These are phyloP conservation scores for Thamnophis sirtalis DNA, from an alignment of 2,113 vertebrate genomes.

Conservation along the genomic window DNA sequence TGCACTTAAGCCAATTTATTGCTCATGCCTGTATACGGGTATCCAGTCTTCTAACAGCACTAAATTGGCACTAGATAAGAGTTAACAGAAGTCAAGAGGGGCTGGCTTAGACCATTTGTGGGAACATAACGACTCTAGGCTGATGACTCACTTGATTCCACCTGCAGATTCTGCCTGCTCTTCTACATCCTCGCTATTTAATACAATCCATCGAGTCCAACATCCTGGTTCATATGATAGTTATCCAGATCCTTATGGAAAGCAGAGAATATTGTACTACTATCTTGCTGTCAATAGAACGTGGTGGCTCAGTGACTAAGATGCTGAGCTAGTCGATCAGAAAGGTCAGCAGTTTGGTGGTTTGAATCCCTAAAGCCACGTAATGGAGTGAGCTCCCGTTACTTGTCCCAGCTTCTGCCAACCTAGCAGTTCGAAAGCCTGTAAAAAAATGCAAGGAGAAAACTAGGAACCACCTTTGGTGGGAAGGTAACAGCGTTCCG, in stretches of 20 bases:
- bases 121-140: background rate
- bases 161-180: background rate
- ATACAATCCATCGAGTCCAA: background rate
- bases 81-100: background rate
- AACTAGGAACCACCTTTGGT: too few species aligned
- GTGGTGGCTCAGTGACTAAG: too few species aligned
- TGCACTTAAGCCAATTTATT: background rate
- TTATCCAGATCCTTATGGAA: background rate
- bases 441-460: too few species aligned
- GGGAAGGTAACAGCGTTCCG: too few species aligned
- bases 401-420: too few species aligned
- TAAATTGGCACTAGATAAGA: background rate
- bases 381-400: too few species aligned
- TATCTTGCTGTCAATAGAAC: background rate
- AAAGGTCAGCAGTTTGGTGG: too few species aligned
- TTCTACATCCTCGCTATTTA: background rate
- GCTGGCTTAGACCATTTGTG: background rate
- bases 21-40: background rate
- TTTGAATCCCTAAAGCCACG: too few species aligned
- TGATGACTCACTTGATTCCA: background rate
- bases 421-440: too few species aligned
- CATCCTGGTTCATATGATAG: background rate
- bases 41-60: background rate
- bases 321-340: too few species aligned
- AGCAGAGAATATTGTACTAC: background rate